Conservation (phyloP, 2,888 invertebrate genomes). For the Phytoseiulus persimilis region DNA sequence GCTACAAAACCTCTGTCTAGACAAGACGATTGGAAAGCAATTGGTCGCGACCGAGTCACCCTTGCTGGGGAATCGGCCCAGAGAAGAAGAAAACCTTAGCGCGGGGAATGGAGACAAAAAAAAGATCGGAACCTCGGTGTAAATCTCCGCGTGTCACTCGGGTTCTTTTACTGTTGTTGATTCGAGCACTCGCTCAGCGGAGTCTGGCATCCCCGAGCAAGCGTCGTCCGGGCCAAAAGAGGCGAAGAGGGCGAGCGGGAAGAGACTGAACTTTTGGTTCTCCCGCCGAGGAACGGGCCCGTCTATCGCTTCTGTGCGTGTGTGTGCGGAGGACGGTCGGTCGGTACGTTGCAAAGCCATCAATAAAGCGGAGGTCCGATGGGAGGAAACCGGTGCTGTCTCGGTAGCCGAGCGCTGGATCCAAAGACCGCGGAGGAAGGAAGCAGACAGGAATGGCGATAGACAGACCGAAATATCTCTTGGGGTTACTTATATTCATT, state of each 20-base stretch:
- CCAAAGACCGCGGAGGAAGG: background rate
- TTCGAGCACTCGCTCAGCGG: background rate
- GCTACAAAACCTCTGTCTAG: too few species aligned
- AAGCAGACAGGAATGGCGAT: background rate
- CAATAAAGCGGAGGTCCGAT: background rate
- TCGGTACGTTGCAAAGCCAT: background rate
- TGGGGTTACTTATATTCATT: conserved; percentile 36
- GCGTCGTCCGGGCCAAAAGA: background rate
- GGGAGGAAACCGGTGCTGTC: background rate
- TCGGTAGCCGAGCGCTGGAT: background rate
- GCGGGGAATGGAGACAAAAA: background rate
- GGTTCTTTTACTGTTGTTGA: background rate
- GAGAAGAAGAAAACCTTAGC: background rate
- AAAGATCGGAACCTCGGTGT: background rate
- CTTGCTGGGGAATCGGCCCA: too few species aligned
- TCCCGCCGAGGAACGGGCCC: background rate
- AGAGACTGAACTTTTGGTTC: background rate
- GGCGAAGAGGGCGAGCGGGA: background rate
- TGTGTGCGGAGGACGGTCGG: background rate
- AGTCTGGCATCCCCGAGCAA: background rate
- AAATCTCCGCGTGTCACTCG: background rate
- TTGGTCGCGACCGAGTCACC: too few species aligned
- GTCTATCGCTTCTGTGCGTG: background rate
- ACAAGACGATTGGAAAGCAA: too few species aligned
- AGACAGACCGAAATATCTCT: conserved; percentile 20